phyloP scores from a whole-genome alignment of 2,888 invertebrate genomes.

The Scaeva pyrastri region DNA sequence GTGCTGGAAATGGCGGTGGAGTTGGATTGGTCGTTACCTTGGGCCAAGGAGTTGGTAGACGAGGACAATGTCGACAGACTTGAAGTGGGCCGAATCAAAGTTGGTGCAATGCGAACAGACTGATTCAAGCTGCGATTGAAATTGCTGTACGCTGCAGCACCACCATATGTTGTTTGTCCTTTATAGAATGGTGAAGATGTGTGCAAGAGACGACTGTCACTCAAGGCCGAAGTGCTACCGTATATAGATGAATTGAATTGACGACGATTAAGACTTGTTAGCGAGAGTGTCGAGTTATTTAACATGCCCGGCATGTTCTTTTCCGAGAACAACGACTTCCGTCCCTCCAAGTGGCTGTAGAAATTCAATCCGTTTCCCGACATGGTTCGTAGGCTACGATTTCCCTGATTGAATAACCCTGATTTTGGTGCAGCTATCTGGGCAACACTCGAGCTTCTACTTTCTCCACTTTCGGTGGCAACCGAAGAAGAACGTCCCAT shows the following conservation, averaged over 20 bases:
- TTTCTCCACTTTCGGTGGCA: constrained; percentile 79
- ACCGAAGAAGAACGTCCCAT: constrained; percentile 76
- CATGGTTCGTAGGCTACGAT: constrained; percentile 77
- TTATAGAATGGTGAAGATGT: constrained; percentile 89
- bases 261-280: constrained; percentile 81
- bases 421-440: constrained; percentile 77
- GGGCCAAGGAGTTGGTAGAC: constrained; percentile 78
- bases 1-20: constrained; percentile 84
- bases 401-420: constrained; percentile 74
- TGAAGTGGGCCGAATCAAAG: constrained; percentile 80
- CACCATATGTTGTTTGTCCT: constrained; percentile 91
- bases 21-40: constrained; percentile 65
- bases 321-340: constrained; percentile 82
- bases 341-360: constrained; percentile 82
- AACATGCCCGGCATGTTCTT: constrained; percentile 78
- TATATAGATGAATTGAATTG: constrained; percentile 83
- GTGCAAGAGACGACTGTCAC: constrained; percentile 82
- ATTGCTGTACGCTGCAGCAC: constrained; percentile 87
- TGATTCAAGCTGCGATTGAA: constrained; percentile 80
- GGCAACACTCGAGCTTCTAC: constrained; percentile 75
- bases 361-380: constrained; percentile 81
- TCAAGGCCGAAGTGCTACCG: constrained; percentile 83
- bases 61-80: constrained; percentile 80
- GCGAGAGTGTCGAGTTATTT: constrained; percentile 82
- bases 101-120: constrained; percentile 79